Evolutionary conservation across 37 sponge, comb jelly and placozoan genomes (phyloP).

Genomic region (Ianthella basta): DNA sequence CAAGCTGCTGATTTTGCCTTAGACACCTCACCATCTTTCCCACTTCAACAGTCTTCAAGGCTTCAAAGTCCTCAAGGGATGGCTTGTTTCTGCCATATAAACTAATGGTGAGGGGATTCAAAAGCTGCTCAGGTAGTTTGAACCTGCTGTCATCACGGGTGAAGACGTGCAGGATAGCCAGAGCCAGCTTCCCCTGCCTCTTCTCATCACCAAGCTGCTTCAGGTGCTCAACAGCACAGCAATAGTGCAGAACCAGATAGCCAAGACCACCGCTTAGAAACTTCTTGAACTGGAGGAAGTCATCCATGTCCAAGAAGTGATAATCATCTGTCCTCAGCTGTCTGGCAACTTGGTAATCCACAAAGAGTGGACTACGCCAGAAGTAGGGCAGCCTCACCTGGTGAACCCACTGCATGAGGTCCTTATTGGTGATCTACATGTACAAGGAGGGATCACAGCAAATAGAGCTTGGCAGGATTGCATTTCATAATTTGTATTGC

Average conservation of each 20-base stretch:
- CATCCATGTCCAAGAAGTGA: neutral
- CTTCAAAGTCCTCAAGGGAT: neutral
- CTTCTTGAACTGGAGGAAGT: neutral
- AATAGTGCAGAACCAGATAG: constrained; percentile 4
- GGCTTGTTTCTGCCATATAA: neutral
- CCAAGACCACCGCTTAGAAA: constrained; percentile 13
- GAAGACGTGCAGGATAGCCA: neutral
- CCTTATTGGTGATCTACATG: neutral
- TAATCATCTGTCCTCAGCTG: neutral
- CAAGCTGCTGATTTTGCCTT: neutral
- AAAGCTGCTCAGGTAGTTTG: neutral
- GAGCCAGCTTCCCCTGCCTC: neutral
- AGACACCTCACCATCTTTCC: constrained; percentile 13
- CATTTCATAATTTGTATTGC: too few species aligned
- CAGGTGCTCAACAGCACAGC: constrained; percentile 14
- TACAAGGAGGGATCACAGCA: constrained; percentile 4
- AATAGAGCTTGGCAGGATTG: neutral
- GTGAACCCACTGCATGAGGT: constrained; percentile 56
- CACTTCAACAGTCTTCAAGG: neutral
- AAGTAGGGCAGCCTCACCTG: constrained; percentile 58
- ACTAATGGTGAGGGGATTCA: neutral
- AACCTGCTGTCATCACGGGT: neutral
- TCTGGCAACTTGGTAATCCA: constrained; percentile 46
- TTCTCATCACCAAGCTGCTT: neutral
- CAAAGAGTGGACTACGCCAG: constrained; percentile 49